Conservation (phyloP, 2,113 vertebrate genomes). For the Gyps fulvus region DNA sequence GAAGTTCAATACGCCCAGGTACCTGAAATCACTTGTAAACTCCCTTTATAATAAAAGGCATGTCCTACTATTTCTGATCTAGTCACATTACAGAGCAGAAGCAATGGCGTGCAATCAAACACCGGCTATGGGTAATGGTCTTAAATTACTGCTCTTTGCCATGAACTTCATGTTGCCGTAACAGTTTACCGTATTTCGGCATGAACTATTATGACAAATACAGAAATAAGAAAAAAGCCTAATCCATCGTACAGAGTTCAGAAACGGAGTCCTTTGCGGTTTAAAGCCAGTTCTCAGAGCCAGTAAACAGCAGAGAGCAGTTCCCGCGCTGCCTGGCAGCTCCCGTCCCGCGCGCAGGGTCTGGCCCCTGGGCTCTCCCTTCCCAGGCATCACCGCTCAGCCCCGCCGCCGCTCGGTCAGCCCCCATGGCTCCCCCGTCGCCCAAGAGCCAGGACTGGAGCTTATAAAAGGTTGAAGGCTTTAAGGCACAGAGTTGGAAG, state of each 20-base stretch:
- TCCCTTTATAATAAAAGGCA: neutral
- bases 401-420: too few relatives aligned
- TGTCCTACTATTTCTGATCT: neutral
- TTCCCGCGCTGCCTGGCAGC: too few relatives aligned
- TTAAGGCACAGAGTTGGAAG: neutral
- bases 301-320: too few relatives aligned
- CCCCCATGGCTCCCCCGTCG: fast-evolving
- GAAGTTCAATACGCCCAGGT: neutral
- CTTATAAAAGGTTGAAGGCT: neutral
- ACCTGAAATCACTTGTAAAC: neutral
- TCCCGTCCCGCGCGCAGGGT: fast-evolving
- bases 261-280: neutral
- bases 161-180: neutral
- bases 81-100: neutral
- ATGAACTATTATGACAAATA: neutral
- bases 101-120: neutral
- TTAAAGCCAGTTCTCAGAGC: neutral
- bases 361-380: neutral
- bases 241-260: neutral
- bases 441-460: neutral
- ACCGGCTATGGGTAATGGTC: fast-evolving
- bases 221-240: neutral
- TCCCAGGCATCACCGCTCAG: too few relatives aligned
- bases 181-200: neutral
- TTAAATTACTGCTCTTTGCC: neutral